phyloP scores from a whole-genome alignment of 2,113 vertebrate species.

The Mobula birostris region DNA sequence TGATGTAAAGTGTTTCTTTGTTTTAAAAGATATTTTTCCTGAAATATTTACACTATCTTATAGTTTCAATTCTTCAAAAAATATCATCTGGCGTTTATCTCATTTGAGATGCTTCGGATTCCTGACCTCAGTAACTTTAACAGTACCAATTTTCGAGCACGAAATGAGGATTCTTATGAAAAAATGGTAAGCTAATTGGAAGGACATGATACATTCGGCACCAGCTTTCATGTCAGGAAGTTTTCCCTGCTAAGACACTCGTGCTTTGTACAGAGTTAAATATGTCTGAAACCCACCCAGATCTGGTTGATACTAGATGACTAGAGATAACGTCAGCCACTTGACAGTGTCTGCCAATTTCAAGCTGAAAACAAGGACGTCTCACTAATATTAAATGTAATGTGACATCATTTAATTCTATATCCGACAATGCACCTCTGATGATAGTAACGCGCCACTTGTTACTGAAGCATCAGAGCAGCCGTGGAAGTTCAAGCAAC shows the following conservation, averaged over 20 bases:
- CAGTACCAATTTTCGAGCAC: not conserved
- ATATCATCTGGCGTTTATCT: not conserved
- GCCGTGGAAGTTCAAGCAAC: not conserved
- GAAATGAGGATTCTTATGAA: not conserved
- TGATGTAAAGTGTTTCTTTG: not conserved
- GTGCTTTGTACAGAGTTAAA: too few species aligned
- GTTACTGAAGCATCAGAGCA: not conserved
- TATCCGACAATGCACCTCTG: not conserved
- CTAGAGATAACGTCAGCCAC: not conserved
- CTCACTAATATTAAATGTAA: not conserved
- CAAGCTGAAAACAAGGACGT: too few species aligned
- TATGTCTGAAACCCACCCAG: not conserved
- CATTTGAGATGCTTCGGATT: not conserved
- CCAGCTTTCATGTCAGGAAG: too few species aligned
- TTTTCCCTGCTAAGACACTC: not conserved
- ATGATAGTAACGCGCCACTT: not conserved
- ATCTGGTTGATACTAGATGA: not conserved
- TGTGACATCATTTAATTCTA: not conserved
- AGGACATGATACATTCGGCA: not conserved
- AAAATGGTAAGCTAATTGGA: not conserved
- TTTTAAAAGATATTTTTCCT: not conserved
- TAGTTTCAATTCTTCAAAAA: not conserved
- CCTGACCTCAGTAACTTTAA: not conserved
- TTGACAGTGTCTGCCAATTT: not conserved
- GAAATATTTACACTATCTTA: not conserved